Evolutionary conservation across 2,797 vertebrate genomes (phyloP).

Genomic region (Sebastes variabilis): DNA sequence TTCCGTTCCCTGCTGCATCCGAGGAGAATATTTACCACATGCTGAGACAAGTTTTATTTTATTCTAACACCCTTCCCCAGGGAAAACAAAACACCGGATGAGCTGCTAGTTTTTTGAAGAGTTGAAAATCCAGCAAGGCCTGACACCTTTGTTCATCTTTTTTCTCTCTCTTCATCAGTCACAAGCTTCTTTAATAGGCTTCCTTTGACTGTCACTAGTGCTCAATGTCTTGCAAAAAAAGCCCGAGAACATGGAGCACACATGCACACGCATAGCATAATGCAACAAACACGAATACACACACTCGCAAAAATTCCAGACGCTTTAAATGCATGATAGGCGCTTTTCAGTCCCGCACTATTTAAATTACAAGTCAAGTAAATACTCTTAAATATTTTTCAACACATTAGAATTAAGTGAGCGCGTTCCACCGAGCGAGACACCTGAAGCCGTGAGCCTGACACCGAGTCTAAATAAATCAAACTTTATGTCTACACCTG

Average conservation of each 20-base stretch:
- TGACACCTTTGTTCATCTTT: slow-evolving; percentile 67
- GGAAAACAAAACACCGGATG: slow-evolving; percentile 69
- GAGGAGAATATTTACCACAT: slow-evolving; percentile 70
- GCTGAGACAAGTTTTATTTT: slow-evolving; percentile 76
- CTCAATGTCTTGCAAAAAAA: slow-evolving; percentile 40
- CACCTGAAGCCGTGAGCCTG: slow-evolving; percentile 58
- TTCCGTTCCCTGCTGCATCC: slow-evolving; percentile 48
- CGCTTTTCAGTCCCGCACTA: slow-evolving; percentile 19
- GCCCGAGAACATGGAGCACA: slow-evolving; percentile 6
- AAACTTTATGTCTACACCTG: slow-evolving; percentile 69
- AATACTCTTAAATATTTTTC: slow-evolving; percentile 64
- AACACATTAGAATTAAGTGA: slow-evolving; percentile 54
- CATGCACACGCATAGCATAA: not conserved
- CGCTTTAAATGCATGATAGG: slow-evolving; percentile 28
- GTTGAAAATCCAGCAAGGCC: slow-evolving; percentile 61
- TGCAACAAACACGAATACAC: not conserved
- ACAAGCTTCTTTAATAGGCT: slow-evolving; percentile 54
- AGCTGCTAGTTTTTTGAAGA: slow-evolving; percentile 64
- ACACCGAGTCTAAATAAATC: slow-evolving; percentile 72
- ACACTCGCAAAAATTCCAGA: slow-evolving; percentile 12
- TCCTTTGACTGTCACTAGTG: slow-evolving; percentile 64
- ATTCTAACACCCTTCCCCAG: slow-evolving; percentile 55
- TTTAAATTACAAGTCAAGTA: slow-evolving; percentile 49
- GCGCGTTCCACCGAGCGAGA: slow-evolving; percentile 43
- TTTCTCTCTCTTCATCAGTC: slow-evolving; percentile 56